Evolutionary conservation across 2,113 vertebrate genomes (phyloP).

Genomic region (Mesitornis unicolor): DNA sequence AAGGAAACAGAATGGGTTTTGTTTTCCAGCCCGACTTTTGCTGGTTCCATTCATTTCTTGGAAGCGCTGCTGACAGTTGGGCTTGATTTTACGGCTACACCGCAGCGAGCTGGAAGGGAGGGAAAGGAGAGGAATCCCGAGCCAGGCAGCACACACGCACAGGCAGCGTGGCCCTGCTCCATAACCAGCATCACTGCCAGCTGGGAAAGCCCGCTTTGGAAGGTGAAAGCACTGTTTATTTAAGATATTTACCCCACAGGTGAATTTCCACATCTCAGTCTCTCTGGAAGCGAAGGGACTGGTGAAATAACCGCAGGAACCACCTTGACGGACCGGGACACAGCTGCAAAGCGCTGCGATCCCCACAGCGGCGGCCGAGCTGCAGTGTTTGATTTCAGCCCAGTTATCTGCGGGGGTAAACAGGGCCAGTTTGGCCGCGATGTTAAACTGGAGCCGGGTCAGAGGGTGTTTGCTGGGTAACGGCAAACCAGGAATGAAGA

Average conservation of each 20-base stretch:
- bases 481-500: background rate
- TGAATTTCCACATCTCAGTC: background rate
- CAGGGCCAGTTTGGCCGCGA: fast-evolving
- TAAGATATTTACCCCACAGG: background rate
- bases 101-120: background rate
- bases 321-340: fast-evolving
- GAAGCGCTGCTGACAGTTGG: background rate
- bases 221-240: background rate
- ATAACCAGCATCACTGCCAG: background rate
- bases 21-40: background rate
- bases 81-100: fast-evolving
- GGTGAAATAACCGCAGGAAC: background rate
- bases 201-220: background rate
- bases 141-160: background rate
- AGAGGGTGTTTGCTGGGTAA: fast-evolving
- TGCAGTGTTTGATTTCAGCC: background rate
- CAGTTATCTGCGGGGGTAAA: fast-evolving
- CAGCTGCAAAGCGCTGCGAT: background rate
- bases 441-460: fast-evolving
- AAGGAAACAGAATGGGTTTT: background rate
- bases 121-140: background rate
- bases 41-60: background rate
- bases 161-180: background rate
- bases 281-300: background rate
- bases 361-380: fast-evolving